phyloP scores from a whole-genome alignment of 2,888 invertebrate species.

The Clivina fossor region DNA sequence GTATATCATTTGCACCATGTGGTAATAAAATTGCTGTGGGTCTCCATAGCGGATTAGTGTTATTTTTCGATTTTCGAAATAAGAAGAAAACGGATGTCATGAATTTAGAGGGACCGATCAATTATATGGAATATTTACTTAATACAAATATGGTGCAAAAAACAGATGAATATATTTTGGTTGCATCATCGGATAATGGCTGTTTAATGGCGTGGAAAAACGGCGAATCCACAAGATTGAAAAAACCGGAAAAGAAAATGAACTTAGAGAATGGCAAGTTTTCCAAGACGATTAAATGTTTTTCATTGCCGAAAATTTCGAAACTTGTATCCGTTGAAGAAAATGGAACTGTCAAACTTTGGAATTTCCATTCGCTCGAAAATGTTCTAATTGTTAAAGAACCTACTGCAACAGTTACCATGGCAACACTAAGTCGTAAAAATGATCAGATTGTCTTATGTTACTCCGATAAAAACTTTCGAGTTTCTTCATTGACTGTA shows the following conservation, averaged over 20 bases:
- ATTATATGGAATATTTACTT: constrained; percentile 32
- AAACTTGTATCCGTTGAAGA: constrained; percentile 32
- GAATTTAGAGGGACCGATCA: constrained; percentile 37
- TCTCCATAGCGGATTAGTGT: constrained; percentile 45
- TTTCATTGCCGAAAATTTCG: constrained; percentile 13
- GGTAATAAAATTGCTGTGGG: constrained; percentile 48
- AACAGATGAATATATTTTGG: constrained; percentile 24
- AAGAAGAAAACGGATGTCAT: constrained; percentile 40
- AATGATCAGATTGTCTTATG: constrained; percentile 40
- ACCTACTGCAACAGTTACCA: constrained; percentile 35
- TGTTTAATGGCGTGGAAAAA: constrained; percentile 36
- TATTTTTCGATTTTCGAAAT: constrained; percentile 43
- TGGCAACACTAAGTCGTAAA: constrained; percentile 38
- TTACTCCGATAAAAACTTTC: constrained; percentile 40
- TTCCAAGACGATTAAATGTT: constrained; percentile 30
- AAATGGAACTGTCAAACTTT: constrained; percentile 36
- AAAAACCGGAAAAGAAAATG: constrained; percentile 17
- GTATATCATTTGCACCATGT: constrained; percentile 45
- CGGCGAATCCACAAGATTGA: constrained; percentile 26
- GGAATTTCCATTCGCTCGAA: constrained; percentile 35
- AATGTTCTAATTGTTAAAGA: constrained; percentile 36
- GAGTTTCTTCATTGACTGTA: constrained; percentile 33
- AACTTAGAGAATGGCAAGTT: constrained; percentile 18
- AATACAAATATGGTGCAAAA: constrained; percentile 16
- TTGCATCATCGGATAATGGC: constrained; percentile 36